Percentiles rank a stretch among this genome's conserved stretches.
Conservation (phyloP, 2,797 vertebrate genomes). For the Linurgus olivaceus region DNA sequence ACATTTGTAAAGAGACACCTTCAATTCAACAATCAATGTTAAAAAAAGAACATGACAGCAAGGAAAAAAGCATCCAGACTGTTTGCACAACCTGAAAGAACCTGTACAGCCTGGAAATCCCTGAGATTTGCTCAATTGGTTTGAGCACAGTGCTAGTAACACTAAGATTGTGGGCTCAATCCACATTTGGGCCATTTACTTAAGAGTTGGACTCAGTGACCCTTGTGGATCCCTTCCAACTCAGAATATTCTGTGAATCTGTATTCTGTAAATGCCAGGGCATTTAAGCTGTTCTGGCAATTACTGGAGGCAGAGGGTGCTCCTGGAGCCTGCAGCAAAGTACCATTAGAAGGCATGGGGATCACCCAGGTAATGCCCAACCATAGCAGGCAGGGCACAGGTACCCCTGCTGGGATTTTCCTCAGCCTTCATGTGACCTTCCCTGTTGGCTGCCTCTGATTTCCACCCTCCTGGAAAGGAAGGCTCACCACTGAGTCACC, state of each 20-base stretch:
- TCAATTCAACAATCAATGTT: background rate
- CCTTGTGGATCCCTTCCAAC: background rate
- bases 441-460: background rate
- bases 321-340: background rate
- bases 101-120: background rate
- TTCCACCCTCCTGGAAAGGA: background rate
- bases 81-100: background rate
- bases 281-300: background rate
- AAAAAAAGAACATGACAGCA: background rate
- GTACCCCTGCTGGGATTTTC: background rate
- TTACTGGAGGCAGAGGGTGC: background rate
- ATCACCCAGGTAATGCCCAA: too few relatives aligned
- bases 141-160: background rate
- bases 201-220: background rate
- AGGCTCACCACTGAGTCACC: background rate
- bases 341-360: rapidly evolving
- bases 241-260: background rate
- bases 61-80: background rate
- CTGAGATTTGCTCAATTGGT: background rate
- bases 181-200: background rate
- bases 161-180: background rate
- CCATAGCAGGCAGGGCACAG: rapidly evolving
- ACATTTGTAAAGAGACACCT: background rate
- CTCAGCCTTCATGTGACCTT: background rate
- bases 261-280: background rate